phyloP scores from a whole-genome alignment of 2,113 vertebrate species.

The Asarcornis scutulata region DNA sequence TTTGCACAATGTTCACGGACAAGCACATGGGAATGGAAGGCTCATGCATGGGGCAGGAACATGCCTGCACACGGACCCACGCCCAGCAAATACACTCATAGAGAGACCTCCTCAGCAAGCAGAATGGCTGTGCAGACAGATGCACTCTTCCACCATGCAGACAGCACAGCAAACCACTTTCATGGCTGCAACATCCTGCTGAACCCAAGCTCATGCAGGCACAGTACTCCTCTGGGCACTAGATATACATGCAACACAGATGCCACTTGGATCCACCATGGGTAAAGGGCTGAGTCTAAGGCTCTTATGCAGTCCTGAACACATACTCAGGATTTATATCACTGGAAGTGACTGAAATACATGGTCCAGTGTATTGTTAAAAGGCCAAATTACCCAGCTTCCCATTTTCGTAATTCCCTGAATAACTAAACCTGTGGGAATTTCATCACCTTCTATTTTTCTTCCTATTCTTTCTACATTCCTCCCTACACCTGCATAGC shows the following conservation, averaged over 20 bases:
- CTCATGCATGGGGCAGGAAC: neutral
- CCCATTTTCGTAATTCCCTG: neutral
- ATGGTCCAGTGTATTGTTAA: neutral
- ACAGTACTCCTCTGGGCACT: neutral
- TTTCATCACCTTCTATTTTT: neutral
- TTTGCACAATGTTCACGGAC: rapidly evolving
- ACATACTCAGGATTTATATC: neutral
- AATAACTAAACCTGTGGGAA: neutral
- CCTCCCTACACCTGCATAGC: neutral
- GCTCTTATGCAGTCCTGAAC: neutral
- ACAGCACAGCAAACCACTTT: neutral
- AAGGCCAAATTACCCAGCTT: neutral
- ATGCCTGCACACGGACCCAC: neutral
- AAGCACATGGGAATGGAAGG: neutral
- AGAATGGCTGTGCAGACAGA: neutral
- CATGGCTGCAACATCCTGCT: neutral
- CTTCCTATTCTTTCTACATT: neutral
- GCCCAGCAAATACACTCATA: neutral
- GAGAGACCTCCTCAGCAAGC: neutral
- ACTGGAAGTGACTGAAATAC: neutral
- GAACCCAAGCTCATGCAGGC: neutral
- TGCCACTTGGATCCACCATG: neutral
- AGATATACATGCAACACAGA: neutral
- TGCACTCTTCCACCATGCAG: neutral
- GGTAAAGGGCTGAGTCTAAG: neutral